Evolutionary conservation across 2,797 vertebrate species (phyloP), one percentile per base, ranked within the genome.

Genomic region (Pyrrhura leucotis): DNA sequence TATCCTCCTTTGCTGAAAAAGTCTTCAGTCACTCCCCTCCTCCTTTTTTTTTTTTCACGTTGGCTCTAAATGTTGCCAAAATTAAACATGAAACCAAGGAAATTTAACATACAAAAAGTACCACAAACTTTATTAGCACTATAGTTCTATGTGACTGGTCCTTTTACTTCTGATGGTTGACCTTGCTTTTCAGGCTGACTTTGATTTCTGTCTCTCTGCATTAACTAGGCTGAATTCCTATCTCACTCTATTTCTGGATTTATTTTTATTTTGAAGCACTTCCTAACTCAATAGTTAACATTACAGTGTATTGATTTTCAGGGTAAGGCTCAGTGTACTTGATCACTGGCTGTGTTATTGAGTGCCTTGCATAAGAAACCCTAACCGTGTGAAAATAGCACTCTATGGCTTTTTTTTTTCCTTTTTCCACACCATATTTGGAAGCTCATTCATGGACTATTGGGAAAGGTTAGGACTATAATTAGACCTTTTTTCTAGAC

Each of bases 391-490:
- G 83, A 91, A 95, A 97, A 63, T 89, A 94, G 28, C 79, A 63
- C 67, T 53, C 88, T 40, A 56, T 23, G 29, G 12, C 1, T 62
- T 42, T 72, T 19, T 82, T 82, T 39, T 48, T 69, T 83, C 18
- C 23, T 20, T 72, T 48, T 84, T 81, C 62, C 21, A 39, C 83
- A 67, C 88, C 94, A 15, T 96, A 94, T 97, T 97, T 97, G 93
- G 95, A 97, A 97, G 91, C 91, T 97, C 83, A 96, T 97, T 98
- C 96, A 96, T 92, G 90, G 95, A 78, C 97, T 95, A 88, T 93
- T 97, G 97, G 98, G 98, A 97, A 97, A 97, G 96, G 97, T 97
- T 98, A 97, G 95, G 78, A 76, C 96, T 98, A 98, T 98, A 98
- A 98, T 98, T 98, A 98, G 97, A 96, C 75, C 71, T 97, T 97